Base-by-base conservation (phyloP, 1,140 invertebrate genomes). In the Saccostrea echinata region DNA sequence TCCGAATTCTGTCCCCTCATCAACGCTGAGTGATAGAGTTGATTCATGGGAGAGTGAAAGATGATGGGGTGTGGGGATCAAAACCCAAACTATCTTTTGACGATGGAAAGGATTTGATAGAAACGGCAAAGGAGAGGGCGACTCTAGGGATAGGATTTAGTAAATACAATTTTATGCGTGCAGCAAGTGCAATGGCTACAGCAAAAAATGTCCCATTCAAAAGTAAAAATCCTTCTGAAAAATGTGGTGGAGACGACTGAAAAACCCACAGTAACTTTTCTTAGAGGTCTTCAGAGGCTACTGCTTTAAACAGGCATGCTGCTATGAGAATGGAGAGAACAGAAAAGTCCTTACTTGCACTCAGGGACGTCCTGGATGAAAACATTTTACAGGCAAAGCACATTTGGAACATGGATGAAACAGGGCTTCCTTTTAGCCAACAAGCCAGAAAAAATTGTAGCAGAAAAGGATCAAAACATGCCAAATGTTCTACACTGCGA, bases 331-430 rank as follows among this genome's bases (percentile, higher is more conserved):
- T n/a, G 1, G 21, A 81, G 18, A 52, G 68, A 3, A 35, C 82
- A 12, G 24, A 21, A 0, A 57, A 43, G 30, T 82, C 12, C 55
- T 86, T 86, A 82, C n/a, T 27, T 0, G 51, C 35, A n/a, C 27
- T 86, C 3, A 52, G 76, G 33, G 61, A 57, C 16, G 33, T 86
- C n/a, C 18, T 86, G 2, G 11, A 21, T 8, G 35, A 21, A 13
- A 24, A 53, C 35, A 86, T 84, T 84, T 84, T 87, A 51, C 76
- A 64, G 13, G 80, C 86, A 16, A 12, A 64, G 1, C 53, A n/a
- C 12, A 87, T 84, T 33, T 87, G 86, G 86, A 86, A 86, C 27
- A 87, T 87, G 86, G 86, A 86, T 21, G 86, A 86, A 30, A 86
- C 86, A 0, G 86, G 86, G 9, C 12, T 81, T 9, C 82, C n/a